Conservation (phyloP, 2,797 vertebrate species). For the Fistularia tabacaria region DNA sequence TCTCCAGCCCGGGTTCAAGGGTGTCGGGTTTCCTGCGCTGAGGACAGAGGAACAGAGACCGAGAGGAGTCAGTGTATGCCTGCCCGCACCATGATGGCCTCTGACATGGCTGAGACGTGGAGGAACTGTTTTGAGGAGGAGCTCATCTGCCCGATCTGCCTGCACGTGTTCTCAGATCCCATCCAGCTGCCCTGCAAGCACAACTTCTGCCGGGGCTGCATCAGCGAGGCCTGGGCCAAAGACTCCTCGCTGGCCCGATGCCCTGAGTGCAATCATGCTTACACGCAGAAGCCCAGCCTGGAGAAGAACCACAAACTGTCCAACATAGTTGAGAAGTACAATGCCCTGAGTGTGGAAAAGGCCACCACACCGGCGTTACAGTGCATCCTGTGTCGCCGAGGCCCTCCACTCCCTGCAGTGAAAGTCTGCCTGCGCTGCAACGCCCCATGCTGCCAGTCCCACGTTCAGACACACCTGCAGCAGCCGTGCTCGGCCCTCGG, state of each 20-base stretch:
- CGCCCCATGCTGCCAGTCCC: constrained; percentile 97
- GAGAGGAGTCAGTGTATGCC: constrained; percentile 52
- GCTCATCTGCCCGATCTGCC: constrained; percentile 98
- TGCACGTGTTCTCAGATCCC: constrained; percentile 98
- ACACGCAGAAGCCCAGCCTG: constrained; percentile 94
- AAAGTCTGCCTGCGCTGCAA: constrained; percentile 98
- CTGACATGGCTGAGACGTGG: constrained; percentile 97
- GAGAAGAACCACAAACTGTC: constrained; percentile 99
- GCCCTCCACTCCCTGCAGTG: constrained; percentile 91
- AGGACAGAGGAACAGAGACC: constrained; percentile 34
- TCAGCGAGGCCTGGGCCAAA: constrained; percentile 98
- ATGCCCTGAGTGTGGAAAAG: constrained; percentile 78
- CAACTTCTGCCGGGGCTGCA: constrained; percentile 99
- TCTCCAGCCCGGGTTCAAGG: constrained; percentile 16
- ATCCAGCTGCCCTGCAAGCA: constrained; percentile 99
- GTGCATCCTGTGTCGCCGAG: constrained; percentile 96
- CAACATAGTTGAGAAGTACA: constrained; percentile 99
- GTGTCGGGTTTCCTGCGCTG: constrained; percentile 41
- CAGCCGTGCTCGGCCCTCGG: constrained; percentile 95
- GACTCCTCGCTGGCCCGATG: constrained; percentile 92
- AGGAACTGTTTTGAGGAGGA: constrained; percentile 99
- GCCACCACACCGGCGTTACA: constrained; percentile 76
- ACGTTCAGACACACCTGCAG: constrained; percentile 98
- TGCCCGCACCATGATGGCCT: constrained; percentile 61
- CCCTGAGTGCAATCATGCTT: constrained; percentile 98